Conservation (phyloP, 2,797 vertebrate genomes). For the Enteromius radiatus region DNA sequence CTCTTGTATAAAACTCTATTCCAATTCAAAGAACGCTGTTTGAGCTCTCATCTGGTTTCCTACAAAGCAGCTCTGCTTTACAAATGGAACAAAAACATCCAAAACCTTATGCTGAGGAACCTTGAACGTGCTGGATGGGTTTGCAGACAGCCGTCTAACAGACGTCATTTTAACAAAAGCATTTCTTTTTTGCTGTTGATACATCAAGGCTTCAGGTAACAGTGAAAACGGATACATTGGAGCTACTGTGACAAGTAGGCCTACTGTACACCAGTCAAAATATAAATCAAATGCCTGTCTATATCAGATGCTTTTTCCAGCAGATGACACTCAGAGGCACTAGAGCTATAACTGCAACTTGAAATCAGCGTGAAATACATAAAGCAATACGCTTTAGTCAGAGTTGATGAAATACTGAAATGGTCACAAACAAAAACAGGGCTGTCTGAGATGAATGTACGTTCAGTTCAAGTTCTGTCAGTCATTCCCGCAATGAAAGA, state of each 20-base stretch:
- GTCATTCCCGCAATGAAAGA: background rate
- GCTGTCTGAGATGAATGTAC: background rate
- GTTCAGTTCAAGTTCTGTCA: background rate
- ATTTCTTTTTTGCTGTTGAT: background rate
- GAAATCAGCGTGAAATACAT: background rate
- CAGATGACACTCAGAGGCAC: slow-evolving; percentile 5
- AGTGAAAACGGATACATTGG: slow-evolving; percentile 4
- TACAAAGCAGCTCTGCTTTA: slow-evolving; percentile 7
- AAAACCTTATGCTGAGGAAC: slow-evolving; percentile 1
- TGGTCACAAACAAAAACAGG: background rate
- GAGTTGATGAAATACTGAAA: background rate
- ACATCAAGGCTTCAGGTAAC: slow-evolving; percentile 3
- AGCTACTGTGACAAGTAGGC: background rate
- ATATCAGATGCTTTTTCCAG: background rate
- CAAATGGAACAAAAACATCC: slow-evolving; percentile 16
- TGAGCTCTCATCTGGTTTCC: slow-evolving; percentile 6
- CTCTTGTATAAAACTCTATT: background rate
- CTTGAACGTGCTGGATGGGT: slow-evolving; percentile 30
- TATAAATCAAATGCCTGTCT: background rate
- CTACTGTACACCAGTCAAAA: slow-evolving; percentile 27
- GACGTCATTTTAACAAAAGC: slow-evolving; percentile 12
- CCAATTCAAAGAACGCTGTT: background rate
- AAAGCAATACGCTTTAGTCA: background rate
- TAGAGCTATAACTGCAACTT: background rate
- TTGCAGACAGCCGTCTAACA: slow-evolving; percentile 3